These are phyloP conservation scores for Tinamus guttatus DNA, from an alignment of 2,113 vertebrate genomes.

Conservation along the genomic window DNA sequence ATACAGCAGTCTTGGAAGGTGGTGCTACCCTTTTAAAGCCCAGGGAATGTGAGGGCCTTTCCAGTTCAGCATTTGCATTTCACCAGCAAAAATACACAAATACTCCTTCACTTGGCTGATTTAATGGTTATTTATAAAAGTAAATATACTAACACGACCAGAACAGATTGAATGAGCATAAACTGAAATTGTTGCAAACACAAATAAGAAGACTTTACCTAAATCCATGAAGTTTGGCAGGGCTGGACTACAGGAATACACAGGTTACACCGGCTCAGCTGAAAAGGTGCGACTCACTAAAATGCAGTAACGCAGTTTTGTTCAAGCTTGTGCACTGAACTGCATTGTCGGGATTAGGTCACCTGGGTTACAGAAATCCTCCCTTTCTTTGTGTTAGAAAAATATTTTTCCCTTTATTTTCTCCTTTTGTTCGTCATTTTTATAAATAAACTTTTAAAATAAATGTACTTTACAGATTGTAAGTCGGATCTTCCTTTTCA, in stretches of 20 bases:
- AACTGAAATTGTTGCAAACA: background rate
- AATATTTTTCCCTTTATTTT: background rate
- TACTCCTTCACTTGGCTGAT: background rate
- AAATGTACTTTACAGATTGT: background rate
- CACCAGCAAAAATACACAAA: background rate
- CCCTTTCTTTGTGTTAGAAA: background rate
- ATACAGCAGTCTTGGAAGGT: background rate
- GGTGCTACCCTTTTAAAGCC: background rate
- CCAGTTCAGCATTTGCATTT: background rate
- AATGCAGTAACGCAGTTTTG: conserved; percentile 37
- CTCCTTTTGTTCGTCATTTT: background rate
- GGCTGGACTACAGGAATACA: background rate
- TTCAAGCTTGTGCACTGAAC: conserved; percentile 3
- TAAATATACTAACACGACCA: background rate
- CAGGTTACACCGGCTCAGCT: conserved; percentile 41
- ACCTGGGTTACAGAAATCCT: conserved; percentile 3
- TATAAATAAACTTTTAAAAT: background rate
- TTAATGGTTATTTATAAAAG: background rate
- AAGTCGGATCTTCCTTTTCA: background rate
- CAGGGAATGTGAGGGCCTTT: background rate
- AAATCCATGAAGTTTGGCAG: background rate
- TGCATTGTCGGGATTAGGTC: conserved; percentile 29
- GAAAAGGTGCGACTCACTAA: conserved; percentile 27
- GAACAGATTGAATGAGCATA: background rate
- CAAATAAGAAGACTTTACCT: conserved; percentile 4